Base-by-base conservation (phyloP, 2,797 vertebrate genomes). In the Enteromius viviparus region DNA sequence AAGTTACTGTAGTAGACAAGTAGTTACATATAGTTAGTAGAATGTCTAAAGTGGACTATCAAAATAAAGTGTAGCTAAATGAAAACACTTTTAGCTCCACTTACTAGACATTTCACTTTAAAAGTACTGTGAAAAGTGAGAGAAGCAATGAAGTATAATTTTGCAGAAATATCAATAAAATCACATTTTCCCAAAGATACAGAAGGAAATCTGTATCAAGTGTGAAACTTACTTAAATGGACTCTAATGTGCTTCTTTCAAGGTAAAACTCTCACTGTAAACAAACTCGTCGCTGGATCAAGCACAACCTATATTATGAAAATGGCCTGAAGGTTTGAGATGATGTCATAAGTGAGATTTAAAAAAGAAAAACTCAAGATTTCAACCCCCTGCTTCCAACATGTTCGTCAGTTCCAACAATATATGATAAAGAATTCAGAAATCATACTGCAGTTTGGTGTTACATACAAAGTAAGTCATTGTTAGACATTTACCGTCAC, bases 391-490 rank as follows among this genome's bases (percentile, higher is more conserved):
- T 12, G 26, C 4, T 72, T 53, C 40, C 10, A 49, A 42, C 23
- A n/a, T 21, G n/a, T 45, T 64, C 58, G n/a, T 32, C 42, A 32
- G 34, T 53, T 82, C 17, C 62, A 37, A 60, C 37, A 42, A 37
- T 55, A 23, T 49, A 66, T 53, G 71, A 76, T 51, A 26, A 53
- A 68, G 60, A 53, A 78, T 34, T 68, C 77, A 34, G 60, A 53
- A 53, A 78, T 81, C 80, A 82, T 62, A 72, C 55, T 8, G 47
- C 47, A 7, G 21, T 74, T 37, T 62, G 40, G 19, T 65, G 68
- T 62, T n/a, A 55, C 55, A 65, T 75, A 49, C n/a, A 66, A 65
- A 75, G 60, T 15, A 32, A 66, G 32, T 42, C 70, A 66, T 26
- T 29, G 34, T 49, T 9, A 12, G 29, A 10, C 80, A 32, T 82